Evolutionary conservation across 2,797 vertebrate genomes (phyloP).

Genomic region (Oryzias dopingdopingensis): DNA sequence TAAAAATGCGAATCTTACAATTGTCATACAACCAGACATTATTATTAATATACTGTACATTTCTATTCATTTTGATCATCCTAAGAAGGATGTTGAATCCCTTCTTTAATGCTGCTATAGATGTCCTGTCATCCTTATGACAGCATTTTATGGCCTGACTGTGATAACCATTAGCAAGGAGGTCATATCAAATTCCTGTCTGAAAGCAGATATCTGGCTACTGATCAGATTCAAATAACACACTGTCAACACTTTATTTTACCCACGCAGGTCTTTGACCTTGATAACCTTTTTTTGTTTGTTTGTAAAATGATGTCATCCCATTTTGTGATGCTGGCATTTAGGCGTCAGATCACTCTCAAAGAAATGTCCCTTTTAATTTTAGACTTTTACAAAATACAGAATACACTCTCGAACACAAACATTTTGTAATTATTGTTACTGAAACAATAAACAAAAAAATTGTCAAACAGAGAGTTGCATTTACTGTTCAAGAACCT

Average conservation of each 20-base stretch:
- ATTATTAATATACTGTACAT: slow-evolving; percentile 82
- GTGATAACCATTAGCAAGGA: slow-evolving; percentile 71
- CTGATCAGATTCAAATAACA: slow-evolving; percentile 75
- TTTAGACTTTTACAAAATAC: slow-evolving; percentile 73
- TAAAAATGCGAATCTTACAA: slow-evolving; percentile 81
- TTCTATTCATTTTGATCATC: slow-evolving; percentile 74
- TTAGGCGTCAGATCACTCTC: slow-evolving; percentile 71
- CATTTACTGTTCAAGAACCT: slow-evolving; percentile 72
- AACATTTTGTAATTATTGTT: slow-evolving; percentile 72
- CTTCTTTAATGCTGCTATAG: slow-evolving; percentile 66
- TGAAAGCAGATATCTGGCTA: slow-evolving; percentile 76
- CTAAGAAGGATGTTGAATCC: slow-evolving; percentile 68
- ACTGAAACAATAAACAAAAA: slow-evolving; percentile 75
- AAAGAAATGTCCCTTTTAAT: slow-evolving; percentile 61
- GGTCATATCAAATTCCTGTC: slow-evolving; percentile 74
- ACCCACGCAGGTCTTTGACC: slow-evolving; percentile 65
- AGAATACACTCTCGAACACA: slow-evolving; percentile 78
- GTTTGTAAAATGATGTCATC: slow-evolving; percentile 64
- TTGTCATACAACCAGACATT: slow-evolving; percentile 81
- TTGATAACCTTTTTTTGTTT: slow-evolving; percentile 45
- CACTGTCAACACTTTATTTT: slow-evolving; percentile 71
- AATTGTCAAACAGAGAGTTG: slow-evolving; percentile 75
- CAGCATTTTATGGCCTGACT: slow-evolving; percentile 74
- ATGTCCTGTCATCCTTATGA: slow-evolving; percentile 64
- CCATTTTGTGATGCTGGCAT: slow-evolving; percentile 71